Base-by-base conservation (phyloP, 2,888 invertebrate genomes). In the Cordilura impudica region DNA sequence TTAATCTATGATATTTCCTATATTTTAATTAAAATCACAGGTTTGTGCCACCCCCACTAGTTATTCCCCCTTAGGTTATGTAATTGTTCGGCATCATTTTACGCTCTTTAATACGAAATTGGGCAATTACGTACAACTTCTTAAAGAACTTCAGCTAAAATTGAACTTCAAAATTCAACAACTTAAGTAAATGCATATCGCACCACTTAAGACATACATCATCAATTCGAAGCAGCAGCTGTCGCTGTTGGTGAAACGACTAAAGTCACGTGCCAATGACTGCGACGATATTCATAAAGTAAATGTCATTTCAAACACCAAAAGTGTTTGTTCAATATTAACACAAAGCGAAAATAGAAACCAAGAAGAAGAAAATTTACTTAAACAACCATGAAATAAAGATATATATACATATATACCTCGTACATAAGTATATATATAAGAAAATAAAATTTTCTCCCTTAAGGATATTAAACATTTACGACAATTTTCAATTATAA, bases 391-490 rank as follows among this genome's bases (percentile, higher is more conserved):
- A 61, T 69, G 74, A 75, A 75, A 75, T 67, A 39, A 67, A 67
- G 60, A 26, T 67, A n/a, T n/a, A n/a, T n/a, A n/a, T n/a, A n/a
- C n/a, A n/a, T n/a, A n/a, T n/a, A n/a, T n/a, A n/a, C n/a, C n/a
- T n/a, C n/a, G n/a, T n/a, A n/a, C n/a, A n/a, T n/a, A n/a, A n/a
- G n/a, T n/a, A n/a, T 16, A 35, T 45, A 53, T 29, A 18, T 43
- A 53, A 61, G 14, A 54, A 31, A 49, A 31, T n/a, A 39, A 7
- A 12, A 21, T 23, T 12, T 35, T 14, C 60, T 61, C 75, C 71
- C 71, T 72, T 63, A 72, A 75, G 75, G 61, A 75, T 67, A 71
- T 72, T 72, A 71, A 79, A 75, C 67, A 51, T 75, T 79, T 72
- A 79, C 61, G 75, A 58, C 61, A 75, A 67, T 72, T 72, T 79